Evolutionary conservation across 2,888 invertebrate species (phyloP), one percentile per base, ranked within the genome.

Genomic region (Rhagium mordax): DNA sequence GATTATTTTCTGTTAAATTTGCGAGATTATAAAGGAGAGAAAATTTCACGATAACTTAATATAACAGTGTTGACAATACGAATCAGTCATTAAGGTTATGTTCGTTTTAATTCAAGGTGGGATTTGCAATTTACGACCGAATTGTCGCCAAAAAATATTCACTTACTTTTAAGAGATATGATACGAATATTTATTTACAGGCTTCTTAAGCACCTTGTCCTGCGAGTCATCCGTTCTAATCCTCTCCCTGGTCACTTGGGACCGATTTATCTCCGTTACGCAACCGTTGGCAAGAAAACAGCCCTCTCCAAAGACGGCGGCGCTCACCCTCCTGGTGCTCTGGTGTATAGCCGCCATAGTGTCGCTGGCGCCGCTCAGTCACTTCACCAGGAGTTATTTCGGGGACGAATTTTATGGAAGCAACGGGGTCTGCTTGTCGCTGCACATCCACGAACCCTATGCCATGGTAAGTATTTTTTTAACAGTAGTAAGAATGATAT

Each of bases 171-270:
- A 24, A 24, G 6, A 24, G 24, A 4, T 24, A 4, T 24, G 6
- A 24, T 20, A 53, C 18, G 4, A 20, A 53, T 20, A 20, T 20
- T 29, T 33, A n/a, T 33, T 27, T 27, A 10, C 82, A 91, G 91
- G 91, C 13, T 89, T 91, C 74, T 82, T 91, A 24, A 90, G 90
- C 83, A 91, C 91, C 1, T 86, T 91, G 18, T 91, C 91, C 70
- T 91, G 90, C 72, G 91, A 92, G 84, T 90, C 91, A 3, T 92
- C 92, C 0, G 91, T 91, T 0, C 83, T 92, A 73, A 89, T 91
- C 60, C 86, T 92, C 13, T 89, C 90, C 0, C 79, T 92, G 72
- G 91, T 92, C 69, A 92, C 92, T 0, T 89, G 91, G 87, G 92
- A 92, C 83, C 89, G 92, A 13, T 89, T 91, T 78, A 88, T 91